Evolutionary conservation across 2,888 invertebrate species (phyloP).

Genomic region (Plemyria rubiginata): DNA sequence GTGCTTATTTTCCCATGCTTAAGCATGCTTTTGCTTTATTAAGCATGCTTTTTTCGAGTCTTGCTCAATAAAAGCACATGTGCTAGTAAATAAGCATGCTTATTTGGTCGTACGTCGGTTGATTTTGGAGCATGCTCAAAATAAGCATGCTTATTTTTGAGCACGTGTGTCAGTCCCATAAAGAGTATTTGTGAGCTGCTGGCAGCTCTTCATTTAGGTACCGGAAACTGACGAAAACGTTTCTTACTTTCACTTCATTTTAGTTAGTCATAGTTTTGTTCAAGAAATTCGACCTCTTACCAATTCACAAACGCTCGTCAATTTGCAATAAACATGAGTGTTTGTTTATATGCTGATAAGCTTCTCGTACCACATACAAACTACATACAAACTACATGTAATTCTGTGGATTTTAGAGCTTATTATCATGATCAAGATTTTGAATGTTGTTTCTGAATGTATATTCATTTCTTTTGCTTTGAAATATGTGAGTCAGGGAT

Average conservation of each 20-base stretch:
- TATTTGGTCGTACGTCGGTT: too few relatives aligned
- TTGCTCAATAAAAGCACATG: too few relatives aligned
- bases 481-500: background rate
- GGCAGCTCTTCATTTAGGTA: constrained; percentile 39
- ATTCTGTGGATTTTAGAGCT: constrained; percentile 18
- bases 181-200: too few relatives aligned
- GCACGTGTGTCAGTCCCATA: too few relatives aligned
- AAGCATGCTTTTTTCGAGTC: too few relatives aligned
- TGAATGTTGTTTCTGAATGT: too few relatives aligned
- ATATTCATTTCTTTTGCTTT: constrained; percentile 32
- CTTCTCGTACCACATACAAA: constrained; percentile 3
- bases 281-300: background rate
- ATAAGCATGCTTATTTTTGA: too few relatives aligned
- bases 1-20: too few relatives aligned
- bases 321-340: background rate
- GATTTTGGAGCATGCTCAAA: too few relatives aligned
- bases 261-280: constrained; percentile 12
- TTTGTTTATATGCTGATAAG: background rate
- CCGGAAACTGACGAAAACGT: constrained; percentile 18
- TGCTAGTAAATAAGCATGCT: too few relatives aligned
- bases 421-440: background rate
- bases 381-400: constrained; percentile 7
- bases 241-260: constrained; percentile 12
- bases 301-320: background rate
- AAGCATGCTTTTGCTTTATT: too few relatives aligned